phyloP scores from a whole-genome alignment of 2,113 vertebrate genomes.

The Scolopax mira region DNA sequence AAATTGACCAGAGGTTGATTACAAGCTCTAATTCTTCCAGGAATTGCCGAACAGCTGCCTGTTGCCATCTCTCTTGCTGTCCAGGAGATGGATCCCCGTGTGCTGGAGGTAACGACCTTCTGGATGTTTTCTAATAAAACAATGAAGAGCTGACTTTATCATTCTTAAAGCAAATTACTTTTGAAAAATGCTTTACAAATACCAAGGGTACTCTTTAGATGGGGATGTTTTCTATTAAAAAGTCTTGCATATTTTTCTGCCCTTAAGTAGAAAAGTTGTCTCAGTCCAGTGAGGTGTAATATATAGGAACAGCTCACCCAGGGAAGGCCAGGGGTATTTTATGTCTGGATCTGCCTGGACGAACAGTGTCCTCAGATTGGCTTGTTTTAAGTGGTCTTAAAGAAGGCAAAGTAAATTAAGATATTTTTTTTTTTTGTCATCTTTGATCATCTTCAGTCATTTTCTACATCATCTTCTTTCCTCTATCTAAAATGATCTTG shows the following conservation, averaged over 20 bases:
- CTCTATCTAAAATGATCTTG: background rate
- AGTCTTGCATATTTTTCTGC: constrained; percentile 16
- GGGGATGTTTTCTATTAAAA: constrained; percentile 35
- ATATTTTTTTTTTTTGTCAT: background rate
- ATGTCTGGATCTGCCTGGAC: background rate
- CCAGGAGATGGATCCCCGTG: constrained; percentile 1
- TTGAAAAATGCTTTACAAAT: constrained; percentile 45
- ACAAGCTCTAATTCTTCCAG: constrained; percentile 21
- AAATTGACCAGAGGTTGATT: background rate
- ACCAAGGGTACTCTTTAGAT: constrained; percentile 30
- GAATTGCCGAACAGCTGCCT: background rate
- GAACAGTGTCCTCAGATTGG: background rate
- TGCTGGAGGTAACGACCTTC: constrained; percentile 26
- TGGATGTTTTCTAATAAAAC: constrained; percentile 52
- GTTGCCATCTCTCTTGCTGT: background rate
- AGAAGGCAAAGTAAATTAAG: background rate
- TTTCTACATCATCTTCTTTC: background rate
- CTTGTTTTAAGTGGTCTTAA: background rate
- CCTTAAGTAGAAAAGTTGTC: background rate
- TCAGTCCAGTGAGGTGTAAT: background rate
- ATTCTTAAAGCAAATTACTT: constrained; percentile 52
- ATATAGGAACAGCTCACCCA: background rate
- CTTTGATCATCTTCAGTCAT: background rate
- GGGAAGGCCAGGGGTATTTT: background rate
- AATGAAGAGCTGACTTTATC: constrained; percentile 40